These are phyloP conservation scores for Listronotus oregonensis DNA, from an alignment of 1,140 invertebrate genomes.

Conservation along the genomic window DNA sequence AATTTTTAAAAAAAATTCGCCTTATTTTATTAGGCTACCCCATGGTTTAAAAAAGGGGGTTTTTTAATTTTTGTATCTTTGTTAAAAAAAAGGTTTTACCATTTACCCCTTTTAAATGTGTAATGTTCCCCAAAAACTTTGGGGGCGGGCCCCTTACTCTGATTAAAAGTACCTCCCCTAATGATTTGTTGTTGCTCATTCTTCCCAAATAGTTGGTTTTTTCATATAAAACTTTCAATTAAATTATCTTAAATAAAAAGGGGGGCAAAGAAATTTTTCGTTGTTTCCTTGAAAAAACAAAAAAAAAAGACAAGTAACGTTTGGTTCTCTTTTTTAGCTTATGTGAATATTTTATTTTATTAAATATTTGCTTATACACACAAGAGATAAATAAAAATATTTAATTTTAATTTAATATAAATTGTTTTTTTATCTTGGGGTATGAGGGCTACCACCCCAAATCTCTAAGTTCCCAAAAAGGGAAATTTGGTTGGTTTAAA, in stretches of 20 bases:
- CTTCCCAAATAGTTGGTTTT: conserved; percentile 5
- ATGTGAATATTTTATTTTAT: no score
- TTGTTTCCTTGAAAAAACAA: conserved; percentile 9
- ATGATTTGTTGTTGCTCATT: conserved; percentile 2
- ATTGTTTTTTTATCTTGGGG: no score
- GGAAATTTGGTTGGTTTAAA: no score
- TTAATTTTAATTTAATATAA: no score
- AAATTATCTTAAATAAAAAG: conserved; percentile 3
- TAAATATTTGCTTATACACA: no score
- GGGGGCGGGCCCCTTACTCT: not conserved
- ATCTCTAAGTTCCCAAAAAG: no score
- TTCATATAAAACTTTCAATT: not conserved
- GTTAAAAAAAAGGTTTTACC: conserved; percentile 1
- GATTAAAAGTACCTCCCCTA: not conserved
- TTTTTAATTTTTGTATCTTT: no score
- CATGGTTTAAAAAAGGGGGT: no score
- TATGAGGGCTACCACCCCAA: no score
- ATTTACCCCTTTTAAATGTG: not conserved
- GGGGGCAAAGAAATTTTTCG: conserved; percentile 1
- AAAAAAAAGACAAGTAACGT: conserved; percentile 9
- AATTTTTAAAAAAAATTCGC: no score
- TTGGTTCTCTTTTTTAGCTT: conserved; percentile 3
- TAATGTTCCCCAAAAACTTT: not conserved
- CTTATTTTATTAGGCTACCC: no score
- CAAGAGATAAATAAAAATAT: no score